phyloP scores from a whole-genome alignment of 1,140 invertebrate species.

The Drosophila pseudoobscura region DNA sequence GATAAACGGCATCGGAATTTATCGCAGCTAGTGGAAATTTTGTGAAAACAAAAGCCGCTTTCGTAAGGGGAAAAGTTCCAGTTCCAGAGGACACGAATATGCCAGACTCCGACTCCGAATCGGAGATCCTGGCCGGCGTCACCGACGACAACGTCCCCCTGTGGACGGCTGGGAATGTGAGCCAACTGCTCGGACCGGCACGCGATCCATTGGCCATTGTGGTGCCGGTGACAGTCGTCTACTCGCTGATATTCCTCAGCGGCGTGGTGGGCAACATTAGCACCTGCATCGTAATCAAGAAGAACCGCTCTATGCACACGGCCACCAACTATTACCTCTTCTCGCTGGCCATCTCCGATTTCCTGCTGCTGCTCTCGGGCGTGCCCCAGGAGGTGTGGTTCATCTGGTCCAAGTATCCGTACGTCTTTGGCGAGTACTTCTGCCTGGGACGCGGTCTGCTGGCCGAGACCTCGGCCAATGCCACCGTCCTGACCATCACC shows the following conservation, averaged over 20 bases:
- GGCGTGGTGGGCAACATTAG: constrained; percentile 95
- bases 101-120: not conserved
- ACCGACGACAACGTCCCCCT: constrained; percentile 4
- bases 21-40: constrained; percentile 71
- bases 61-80: constrained; percentile 41
- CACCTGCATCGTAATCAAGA: constrained; percentile 95
- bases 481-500: constrained; percentile 95
- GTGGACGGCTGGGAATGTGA: constrained; percentile 22
- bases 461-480: constrained; percentile 95
- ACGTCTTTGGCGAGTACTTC: constrained; percentile 93
- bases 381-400: constrained; percentile 93
- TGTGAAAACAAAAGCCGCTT: constrained; percentile 53
- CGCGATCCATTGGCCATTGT: constrained; percentile 89
- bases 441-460: constrained; percentile 93
- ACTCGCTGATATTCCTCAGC: constrained; percentile 92
- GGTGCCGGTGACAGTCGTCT: constrained; percentile 91
- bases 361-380: constrained; percentile 92
- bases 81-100: not conserved
- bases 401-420: constrained; percentile 94
- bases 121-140: constrained; percentile 4
- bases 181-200: constrained; percentile 51
- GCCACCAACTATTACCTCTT: constrained; percentile 97
- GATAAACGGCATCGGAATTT: constrained; percentile 55
- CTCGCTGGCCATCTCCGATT: constrained; percentile 95
- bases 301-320: constrained; percentile 96